Evolutionary conservation across 2,113 vertebrate genomes (phyloP).

Genomic region (Potamarius usumacintae): DNA sequence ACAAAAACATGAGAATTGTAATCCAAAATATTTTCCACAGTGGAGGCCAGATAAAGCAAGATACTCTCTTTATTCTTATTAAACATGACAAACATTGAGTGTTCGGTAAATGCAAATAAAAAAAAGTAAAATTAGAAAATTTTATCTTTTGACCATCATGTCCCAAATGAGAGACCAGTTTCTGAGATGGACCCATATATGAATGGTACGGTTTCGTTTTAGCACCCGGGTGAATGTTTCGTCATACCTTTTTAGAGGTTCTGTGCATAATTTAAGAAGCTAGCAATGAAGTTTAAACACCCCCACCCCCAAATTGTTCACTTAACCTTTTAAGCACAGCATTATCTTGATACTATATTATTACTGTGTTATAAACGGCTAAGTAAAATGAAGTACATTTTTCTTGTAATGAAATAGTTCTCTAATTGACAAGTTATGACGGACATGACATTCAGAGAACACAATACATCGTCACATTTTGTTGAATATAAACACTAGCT

Average conservation of each 20-base stretch:
- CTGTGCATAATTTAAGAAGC: neutral
- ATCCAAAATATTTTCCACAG: too few relatives aligned
- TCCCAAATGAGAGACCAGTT: too few relatives aligned
- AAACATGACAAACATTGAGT: too few relatives aligned
- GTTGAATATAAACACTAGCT: neutral
- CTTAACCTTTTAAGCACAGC: neutral
- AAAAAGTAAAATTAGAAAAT: too few relatives aligned
- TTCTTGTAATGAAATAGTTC: neutral
- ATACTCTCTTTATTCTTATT: too few relatives aligned
- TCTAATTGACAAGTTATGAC: neutral
- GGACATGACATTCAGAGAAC: neutral
- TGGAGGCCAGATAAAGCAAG: too few relatives aligned
- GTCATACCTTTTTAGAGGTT: neutral
- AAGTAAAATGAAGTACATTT: neutral
- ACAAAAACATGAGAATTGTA: too few relatives aligned
- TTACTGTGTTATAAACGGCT: too few relatives aligned
- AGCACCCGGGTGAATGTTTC: neutral
- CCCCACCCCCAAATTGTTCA: neutral
- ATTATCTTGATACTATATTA: too few relatives aligned
- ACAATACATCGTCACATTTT: neutral
- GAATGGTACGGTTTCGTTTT: neutral
- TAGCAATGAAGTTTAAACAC: neutral
- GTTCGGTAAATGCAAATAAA: too few relatives aligned
- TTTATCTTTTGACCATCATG: too few relatives aligned
- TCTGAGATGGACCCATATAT: too few relatives aligned